phyloP scores from a whole-genome alignment of 1,140 invertebrate genomes.

The Macrobrachium nipponense region DNA sequence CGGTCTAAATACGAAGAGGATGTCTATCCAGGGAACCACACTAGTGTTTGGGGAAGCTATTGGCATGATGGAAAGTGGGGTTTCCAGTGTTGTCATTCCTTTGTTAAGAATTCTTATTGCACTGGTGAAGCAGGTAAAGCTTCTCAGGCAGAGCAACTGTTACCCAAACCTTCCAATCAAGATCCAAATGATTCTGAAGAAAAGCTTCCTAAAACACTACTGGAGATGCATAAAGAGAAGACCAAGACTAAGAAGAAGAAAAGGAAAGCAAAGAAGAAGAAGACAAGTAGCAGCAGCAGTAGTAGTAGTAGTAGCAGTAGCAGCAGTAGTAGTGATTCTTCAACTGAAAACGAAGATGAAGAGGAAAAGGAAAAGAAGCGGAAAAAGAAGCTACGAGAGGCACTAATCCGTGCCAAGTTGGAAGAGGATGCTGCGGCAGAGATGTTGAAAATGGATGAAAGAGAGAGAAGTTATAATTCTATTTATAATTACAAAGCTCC shows the following conservation, averaged over 20 bases:
- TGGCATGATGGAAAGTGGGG: conserved; percentile 95
- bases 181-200: conserved; percentile 65
- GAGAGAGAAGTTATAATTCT: conserved; percentile 92
- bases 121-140: conserved; percentile 83
- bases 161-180: conserved; percentile 41
- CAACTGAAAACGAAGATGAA: conserved; percentile 67
- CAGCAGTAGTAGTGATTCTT: conserved; percentile 38
- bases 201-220: conserved; percentile 65
- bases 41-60: conserved; percentile 93
- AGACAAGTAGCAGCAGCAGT: conserved; percentile 65
- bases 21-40: conserved; percentile 91
- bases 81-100: conserved; percentile 95
- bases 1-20: conserved; percentile 96
- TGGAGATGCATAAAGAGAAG: conserved; percentile 64
- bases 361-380: conserved; percentile 71
- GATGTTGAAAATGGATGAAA: conserved; percentile 82
- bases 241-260: conserved; percentile 76
- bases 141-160: conserved; percentile 53
- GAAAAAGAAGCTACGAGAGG: conserved; percentile 71
- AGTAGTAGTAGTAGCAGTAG: conserved; percentile 49
- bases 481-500: conserved; percentile 82
- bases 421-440: conserved; percentile 75
- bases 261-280: conserved; percentile 72
- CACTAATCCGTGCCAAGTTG: conserved; percentile 77
- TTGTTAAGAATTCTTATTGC: conserved; percentile 91